Percentiles rank a stretch among this genome's conserved stretches.
phyloP scores from a whole-genome alignment of 2,113 vertebrate genomes.

The Lethenteron reissneri region DNA sequence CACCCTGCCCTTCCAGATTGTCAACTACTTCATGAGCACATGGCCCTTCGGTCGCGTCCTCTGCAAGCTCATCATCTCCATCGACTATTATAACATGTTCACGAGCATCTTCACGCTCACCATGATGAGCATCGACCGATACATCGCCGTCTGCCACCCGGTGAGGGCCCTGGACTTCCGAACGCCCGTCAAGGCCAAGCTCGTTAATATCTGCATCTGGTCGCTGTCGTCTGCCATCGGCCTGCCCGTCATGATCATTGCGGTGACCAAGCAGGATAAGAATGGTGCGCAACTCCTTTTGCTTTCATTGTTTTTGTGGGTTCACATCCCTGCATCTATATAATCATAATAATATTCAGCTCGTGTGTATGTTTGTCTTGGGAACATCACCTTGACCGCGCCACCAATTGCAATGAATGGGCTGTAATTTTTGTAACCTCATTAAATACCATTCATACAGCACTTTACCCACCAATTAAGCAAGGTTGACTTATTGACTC shows the following conservation, averaged over 20 bases:
- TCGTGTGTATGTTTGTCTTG: no score
- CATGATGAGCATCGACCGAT: constrained; percentile 96
- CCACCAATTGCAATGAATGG: no score
- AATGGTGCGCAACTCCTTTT: no score
- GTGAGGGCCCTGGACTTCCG: constrained; percentile 91
- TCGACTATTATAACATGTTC: constrained; percentile 99
- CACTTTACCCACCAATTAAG: no score
- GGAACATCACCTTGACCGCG: no score
- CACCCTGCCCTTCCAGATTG: constrained; percentile 85
- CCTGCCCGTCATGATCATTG: constrained; percentile 96
- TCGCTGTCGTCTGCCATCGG: constrained; percentile 89
- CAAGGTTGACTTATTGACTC: no score
- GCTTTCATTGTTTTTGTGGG: no score
- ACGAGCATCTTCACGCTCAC: constrained; percentile 96
- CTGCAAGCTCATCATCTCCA: constrained; percentile 86
- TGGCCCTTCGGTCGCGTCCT: constrained; percentile 81
- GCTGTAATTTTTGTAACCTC: no score
- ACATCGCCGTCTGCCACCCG: constrained; percentile 83
- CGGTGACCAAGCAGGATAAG: constrained; percentile 41
- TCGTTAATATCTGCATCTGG: constrained; percentile 94
- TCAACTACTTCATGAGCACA: constrained; percentile 89
- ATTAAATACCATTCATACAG: no score
- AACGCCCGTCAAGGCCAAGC: constrained; percentile 84
- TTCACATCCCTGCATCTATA: no score
- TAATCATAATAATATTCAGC: no score